Evolutionary conservation across 1,140 invertebrate genomes (phyloP), one percentile per base, ranked within the genome.

Genomic region (Platorchestia sp.): DNA sequence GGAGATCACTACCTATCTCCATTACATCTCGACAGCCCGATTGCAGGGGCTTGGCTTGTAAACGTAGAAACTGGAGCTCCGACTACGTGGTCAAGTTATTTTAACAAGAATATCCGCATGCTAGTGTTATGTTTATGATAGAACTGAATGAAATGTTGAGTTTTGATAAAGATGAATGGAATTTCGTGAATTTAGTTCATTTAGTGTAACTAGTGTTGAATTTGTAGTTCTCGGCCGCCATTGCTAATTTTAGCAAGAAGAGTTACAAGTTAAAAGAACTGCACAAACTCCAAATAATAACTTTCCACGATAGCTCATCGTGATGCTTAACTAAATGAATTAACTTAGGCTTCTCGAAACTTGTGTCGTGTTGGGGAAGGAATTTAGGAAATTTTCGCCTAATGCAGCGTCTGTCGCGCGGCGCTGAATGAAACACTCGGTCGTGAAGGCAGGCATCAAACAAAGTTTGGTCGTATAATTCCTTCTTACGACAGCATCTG

Each of bases 381-480:
- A 89, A 89, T 89, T 89, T 42, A 42, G 14, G 87, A 41, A 89
- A 89, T 41, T 42, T 44, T 89, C 87, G 87, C 43, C 43, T 41
- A 89, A 44, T 41, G 43, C n/a, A 89, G 41, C 36, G 87, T 89
- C 87, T 89, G 87, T 89, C 87, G 41, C 87, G 41, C n/a, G 36
- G 87, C 87, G 7, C n/a, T 44, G 87, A 89, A 89, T 89, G 87
- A 89, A 89, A 93, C 91, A 93, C 91, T 93, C 91, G 40, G 45
- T 45, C 91, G 91, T 93, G 41, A 93, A 93, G 41, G 43, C 0
- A 45, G n/a, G 43, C 45, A 45, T 93, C 91, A 93, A 93, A 93
- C 91, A 93, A 93, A 93, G 91, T 93, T 93, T 93, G 91, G 41
- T 93, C 91, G 91, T 93, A 93, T 93, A 93, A 93, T 93, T 93